A percentile compares a stretch with the other conserved stretches of the same genome.
phyloP scores from a whole-genome alignment of 2,888 invertebrate genomes.

The Agrotis clavis region DNA sequence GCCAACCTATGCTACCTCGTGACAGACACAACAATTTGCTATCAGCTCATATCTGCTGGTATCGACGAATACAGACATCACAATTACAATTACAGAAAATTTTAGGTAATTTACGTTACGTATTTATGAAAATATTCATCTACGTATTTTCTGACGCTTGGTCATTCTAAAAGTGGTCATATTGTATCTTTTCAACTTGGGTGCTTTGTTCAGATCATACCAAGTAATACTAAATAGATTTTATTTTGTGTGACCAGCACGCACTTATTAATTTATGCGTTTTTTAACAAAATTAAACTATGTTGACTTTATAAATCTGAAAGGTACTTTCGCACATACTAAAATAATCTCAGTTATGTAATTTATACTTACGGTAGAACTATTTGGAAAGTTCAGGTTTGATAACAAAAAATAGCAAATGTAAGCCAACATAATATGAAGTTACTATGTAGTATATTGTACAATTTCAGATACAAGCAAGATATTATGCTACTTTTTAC shows the following conservation, averaged over 20 bases:
- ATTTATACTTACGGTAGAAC: conserved; percentile 36
- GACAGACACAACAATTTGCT: conserved; percentile 15
- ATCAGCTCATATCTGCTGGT: conserved; percentile 10
- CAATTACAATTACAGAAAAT: conserved; percentile 3
- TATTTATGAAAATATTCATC: conserved; percentile 27
- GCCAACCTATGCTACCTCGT: not conserved
- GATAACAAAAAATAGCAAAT: conserved; percentile 52
- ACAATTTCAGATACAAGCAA: conserved; percentile 32
- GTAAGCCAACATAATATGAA: conserved; percentile 12
- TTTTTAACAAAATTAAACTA: conserved; percentile 40
- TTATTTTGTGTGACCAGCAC: conserved; percentile 40
- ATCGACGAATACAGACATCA: conserved; percentile 9
- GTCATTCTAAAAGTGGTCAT: conserved; percentile 16
- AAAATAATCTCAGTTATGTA: conserved; percentile 48
- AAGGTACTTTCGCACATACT: conserved; percentile 27
- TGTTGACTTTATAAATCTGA: conserved; percentile 26
- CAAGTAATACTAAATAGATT: conserved; percentile 25
- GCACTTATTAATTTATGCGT: conserved; percentile 52
- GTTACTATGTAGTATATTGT: conserved; percentile 15
- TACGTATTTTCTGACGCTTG: conserved; percentile 15
- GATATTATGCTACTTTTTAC: conserved; percentile 37
- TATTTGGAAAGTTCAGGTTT: conserved; percentile 53
- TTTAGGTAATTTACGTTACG: conserved; percentile 21
- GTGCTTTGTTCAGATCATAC: not conserved
- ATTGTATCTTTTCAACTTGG: conserved; percentile 1